Base-by-base conservation (phyloP, 2,113 vertebrate genomes). In the Meleagris gallopavo region DNA sequence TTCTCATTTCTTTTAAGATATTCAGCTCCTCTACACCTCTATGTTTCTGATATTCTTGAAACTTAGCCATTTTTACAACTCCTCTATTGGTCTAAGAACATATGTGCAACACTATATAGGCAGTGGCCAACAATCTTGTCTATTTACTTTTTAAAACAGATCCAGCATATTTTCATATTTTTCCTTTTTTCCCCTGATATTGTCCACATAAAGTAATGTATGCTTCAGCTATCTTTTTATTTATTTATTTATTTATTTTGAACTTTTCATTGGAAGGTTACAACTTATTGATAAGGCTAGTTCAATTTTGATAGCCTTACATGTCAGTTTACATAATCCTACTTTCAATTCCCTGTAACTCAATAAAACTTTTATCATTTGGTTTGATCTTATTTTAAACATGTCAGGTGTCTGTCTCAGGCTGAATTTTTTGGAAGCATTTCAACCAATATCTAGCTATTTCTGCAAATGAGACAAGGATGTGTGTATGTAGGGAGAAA, bases 401-500 rank as follows among this genome's bases (percentile, higher is more conserved):
- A 24, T 11, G 32, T 66, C 32, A 89, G 58, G 7, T 85, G 21
- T 50, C 64, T 89, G 13, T 32, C 64, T 91, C 50, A 74, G 67
- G 13, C 52, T 83, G 71, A 83, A 0, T 32, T 54, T 91, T 93
- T 64, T 61, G 11, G 64, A 91, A 45, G 4, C 27, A 34, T 32
- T 95, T 93, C 55, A 91, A 15, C 36, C 67, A 70, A 25, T 65
- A 78, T 64, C n/a, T 76, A 3, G 30, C 48, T 80, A 54, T 83
- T 83, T 83, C 40, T 86, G 54, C 21, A 86, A 54, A 83, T n/a
- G 13, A 86, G 34, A 60, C 58, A 50, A 58, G 36, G 64, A 86
- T 34, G 32, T 76, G 36, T n/a, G n/a, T n/a, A n/a, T n/a, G n/a
- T 0, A 0, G 4, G 27, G 0, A 2, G 3, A 69, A 54, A 54